Evolutionary conservation across 2,113 vertebrate genomes (phyloP).

Genomic region (Circaetus gallicus): DNA sequence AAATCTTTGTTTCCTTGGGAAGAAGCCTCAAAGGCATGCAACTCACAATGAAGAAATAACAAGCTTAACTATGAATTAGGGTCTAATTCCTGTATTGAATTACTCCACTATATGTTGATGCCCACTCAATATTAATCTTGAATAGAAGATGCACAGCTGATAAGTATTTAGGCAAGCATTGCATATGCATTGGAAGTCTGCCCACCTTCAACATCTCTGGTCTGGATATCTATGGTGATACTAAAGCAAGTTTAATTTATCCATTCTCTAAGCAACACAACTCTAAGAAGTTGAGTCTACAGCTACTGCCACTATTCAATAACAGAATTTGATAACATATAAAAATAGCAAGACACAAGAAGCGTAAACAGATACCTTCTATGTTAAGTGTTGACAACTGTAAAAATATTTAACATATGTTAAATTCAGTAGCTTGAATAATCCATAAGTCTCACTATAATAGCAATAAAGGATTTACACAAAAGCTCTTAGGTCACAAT

Average conservation of each 20-base stretch:
- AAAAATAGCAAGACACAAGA: not conserved
- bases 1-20: not conserved
- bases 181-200: accelerated
- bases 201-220: not conserved
- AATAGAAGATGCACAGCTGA: not conserved
- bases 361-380: not conserved
- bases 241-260: not conserved
- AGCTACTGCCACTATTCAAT: not conserved
- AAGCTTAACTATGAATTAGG: not conserved
- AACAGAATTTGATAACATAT: not conserved
- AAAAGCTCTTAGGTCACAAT: not conserved
- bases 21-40: not conserved
- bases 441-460: not conserved
- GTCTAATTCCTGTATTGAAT: not conserved
- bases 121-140: not conserved
- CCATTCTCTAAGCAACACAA: not conserved
- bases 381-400: not conserved
- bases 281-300: not conserved
- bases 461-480: not conserved
- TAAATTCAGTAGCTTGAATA: not conserved
- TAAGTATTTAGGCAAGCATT: not conserved
- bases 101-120: not conserved
- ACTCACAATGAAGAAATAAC: not conserved
- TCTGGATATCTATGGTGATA: accelerated
- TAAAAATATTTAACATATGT: not conserved